phyloP scores from a whole-genome alignment of 1,140 invertebrate genomes.

The Drosophila arawakana region DNA sequence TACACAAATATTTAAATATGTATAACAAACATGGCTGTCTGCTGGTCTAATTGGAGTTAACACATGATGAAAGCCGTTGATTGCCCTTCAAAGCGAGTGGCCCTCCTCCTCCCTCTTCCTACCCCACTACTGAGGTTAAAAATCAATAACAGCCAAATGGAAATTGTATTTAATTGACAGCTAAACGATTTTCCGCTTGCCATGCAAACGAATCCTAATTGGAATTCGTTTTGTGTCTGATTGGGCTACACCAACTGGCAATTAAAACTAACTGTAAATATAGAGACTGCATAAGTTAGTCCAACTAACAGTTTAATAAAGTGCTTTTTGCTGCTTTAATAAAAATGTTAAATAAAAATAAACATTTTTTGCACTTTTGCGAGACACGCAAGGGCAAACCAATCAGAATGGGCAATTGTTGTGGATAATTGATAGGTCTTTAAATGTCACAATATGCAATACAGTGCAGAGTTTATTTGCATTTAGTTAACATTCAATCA shows the following conservation, averaged over 20 bases:
- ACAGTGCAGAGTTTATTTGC: slow-evolving; percentile 24
- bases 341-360: not conserved
- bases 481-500: slow-evolving; percentile 35
- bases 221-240: slow-evolving; percentile 22
- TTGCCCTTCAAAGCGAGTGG: slow-evolving; percentile 22
- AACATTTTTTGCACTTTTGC: not conserved
- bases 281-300: not conserved
- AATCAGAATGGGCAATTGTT: slow-evolving; percentile 1
- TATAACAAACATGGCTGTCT: slow-evolving; percentile 47
- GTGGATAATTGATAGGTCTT: slow-evolving; percentile 18
- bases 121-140: slow-evolving; percentile 40
- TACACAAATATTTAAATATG: not conserved
- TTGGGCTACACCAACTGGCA: slow-evolving; percentile 56
- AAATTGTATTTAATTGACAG: slow-evolving; percentile 82
- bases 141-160: slow-evolving; percentile 71
- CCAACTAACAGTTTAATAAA: slow-evolving; percentile 3
- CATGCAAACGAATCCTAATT: slow-evolving; percentile 69
- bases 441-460: slow-evolving; percentile 13
- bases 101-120: not conserved
- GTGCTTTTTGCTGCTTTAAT: not conserved
- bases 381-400: not conserved
- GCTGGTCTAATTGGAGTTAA: slow-evolving; percentile 77
- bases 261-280: slow-evolving; percentile 38
- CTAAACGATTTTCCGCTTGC: slow-evolving; percentile 75
- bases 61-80: slow-evolving; percentile 70